Percentiles rank a stretch among this genome's conserved stretches.
phyloP scores from a whole-genome alignment of 2,797 vertebrate species.

The Sorex maritimensis region DNA sequence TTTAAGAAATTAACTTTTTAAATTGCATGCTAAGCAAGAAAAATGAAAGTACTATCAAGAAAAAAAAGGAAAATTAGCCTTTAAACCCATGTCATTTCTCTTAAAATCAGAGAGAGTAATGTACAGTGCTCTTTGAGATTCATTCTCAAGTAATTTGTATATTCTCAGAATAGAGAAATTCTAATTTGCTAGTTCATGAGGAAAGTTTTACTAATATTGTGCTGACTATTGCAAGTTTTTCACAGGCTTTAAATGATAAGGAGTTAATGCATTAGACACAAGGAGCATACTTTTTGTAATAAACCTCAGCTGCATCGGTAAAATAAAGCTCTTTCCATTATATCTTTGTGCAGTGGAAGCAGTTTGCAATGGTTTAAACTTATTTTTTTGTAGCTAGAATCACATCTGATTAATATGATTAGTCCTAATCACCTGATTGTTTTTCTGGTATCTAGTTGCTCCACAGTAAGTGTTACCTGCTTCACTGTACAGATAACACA shows the following conservation, averaged over 20 bases:
- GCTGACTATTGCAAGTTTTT: slow-evolving; percentile 12
- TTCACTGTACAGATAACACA: not conserved
- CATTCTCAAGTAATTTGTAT: not conserved
- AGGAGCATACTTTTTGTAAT: not conserved
- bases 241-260: not conserved
- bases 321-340: not conserved
- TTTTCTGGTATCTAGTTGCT: not conserved
- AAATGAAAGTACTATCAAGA: not conserved
- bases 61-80: not conserved
- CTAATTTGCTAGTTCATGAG: not conserved
- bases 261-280: not conserved
- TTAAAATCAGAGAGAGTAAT: not conserved
- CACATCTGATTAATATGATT: not conserved
- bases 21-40: too few species aligned
- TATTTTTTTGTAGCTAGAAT: not conserved
- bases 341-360: not conserved
- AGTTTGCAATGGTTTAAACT: not conserved
- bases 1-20: too few species aligned
- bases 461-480: not conserved
- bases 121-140: not conserved
- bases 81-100: not conserved
- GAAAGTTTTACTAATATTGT: not conserved
- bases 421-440: not conserved
- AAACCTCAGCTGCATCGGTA: slow-evolving; percentile 34
- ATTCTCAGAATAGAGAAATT: not conserved